Evolutionary conservation across 2,888 invertebrate genomes (phyloP), one percentile per base, ranked within the genome.

Genomic region (Lasioglossum oenotherae): DNA sequence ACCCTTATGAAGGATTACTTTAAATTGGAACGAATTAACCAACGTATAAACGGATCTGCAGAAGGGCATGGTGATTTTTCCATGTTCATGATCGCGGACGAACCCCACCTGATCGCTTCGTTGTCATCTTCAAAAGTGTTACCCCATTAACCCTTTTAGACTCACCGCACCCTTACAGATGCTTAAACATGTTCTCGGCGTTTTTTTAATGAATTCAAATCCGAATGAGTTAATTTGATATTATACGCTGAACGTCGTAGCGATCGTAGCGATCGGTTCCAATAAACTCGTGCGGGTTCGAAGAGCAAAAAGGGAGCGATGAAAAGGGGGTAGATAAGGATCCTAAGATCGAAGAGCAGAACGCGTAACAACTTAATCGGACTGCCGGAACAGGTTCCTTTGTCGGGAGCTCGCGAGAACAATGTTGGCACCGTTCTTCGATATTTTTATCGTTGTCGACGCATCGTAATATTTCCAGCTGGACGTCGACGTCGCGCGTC

Each of bases 361-460:
- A 23, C 19, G 67, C 19, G 35, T 19, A 35, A 67, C 67, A 35
- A 23, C 16, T 35, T 67, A 67, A 67, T 67, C 14, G 27, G 35
- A 8, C 2, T 64, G 60, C 44, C 41, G 27, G 27, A 64, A 16
- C 16, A n/a, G 38, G 38, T 38, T 31, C 16, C 16, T 60, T 60
- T 60, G 60, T 60, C 60, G 60, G 60, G 14, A 27, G 27, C 60
- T 27, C 60, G 60, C 16, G 60, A 60, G 41, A 64, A 80, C 82
- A 72, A 71, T 60, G 74, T 75, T 74, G 80, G 69, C 69, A 46
- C 14, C 74, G 44, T 75, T 75, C 75, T n/a, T 14, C 2, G 75
- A 67, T 76, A 76, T 44, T 76, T 83, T 76, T 81, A 73, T 81
- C 69, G 64, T 8, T 16, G 60, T 27, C 60, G 60, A 60, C 60